These are phyloP conservation scores for Phalera bucephala DNA, from an alignment of 2,888 invertebrate genomes.

Conservation along the genomic window DNA sequence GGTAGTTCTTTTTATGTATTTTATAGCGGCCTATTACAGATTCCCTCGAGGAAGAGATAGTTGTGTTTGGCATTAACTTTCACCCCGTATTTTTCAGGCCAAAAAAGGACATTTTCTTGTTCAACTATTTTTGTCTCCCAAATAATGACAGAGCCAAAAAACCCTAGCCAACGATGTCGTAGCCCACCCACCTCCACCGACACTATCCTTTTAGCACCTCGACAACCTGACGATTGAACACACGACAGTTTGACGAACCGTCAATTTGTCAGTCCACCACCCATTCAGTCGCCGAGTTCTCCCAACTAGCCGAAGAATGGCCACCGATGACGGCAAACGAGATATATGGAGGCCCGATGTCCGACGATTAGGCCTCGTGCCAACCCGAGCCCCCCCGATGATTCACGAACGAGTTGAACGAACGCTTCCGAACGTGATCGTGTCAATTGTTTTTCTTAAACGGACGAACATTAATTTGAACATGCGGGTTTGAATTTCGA, in stretches of 20 bases:
- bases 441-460: constrained; percentile 78
- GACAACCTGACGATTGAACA: constrained; percentile 39
- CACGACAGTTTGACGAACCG: constrained; percentile 52
- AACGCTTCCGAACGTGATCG: constrained; percentile 52
- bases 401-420: constrained; percentile 74
- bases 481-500: constrained; percentile 71
- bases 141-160: no score
- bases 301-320: constrained; percentile 74
- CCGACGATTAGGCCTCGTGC: constrained; percentile 77
- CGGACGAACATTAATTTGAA: constrained; percentile 62
- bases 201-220: constrained; percentile 32
- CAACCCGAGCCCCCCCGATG: constrained; percentile 65
- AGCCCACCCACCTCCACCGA: constrained; percentile 1
- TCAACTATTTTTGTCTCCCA: no score
- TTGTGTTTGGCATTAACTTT: no score
- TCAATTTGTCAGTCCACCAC: constrained; percentile 77
- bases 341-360: constrained; percentile 71
- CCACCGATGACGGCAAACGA: constrained; percentile 71
- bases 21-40: no score
- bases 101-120: no score
- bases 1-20: no score
- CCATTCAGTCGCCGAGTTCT: constrained; percentile 70
- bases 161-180: no score
- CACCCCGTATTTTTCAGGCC: no score
- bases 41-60: no score